Percentiles rank a stretch among this genome's conserved stretches.
These are phyloP conservation scores for Nyctalus aviator DNA, from an alignment of 2,797 vertebrate genomes.

Conservation along the genomic window DNA sequence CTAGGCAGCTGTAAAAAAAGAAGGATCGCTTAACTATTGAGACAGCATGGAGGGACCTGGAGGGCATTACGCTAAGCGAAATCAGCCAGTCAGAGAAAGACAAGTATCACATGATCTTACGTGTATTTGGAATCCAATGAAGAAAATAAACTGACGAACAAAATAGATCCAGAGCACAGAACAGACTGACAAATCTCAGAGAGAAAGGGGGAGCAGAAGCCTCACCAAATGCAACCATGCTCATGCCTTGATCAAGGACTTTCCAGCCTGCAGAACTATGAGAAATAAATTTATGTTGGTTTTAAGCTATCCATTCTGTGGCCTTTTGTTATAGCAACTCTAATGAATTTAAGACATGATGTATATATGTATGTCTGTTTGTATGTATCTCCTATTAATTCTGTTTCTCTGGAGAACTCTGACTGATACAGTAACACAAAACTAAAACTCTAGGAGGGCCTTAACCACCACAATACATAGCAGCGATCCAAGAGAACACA, in stretches of 20 bases:
- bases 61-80: too few species aligned
- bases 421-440: neutral
- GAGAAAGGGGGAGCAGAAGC: neutral
- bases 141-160: too few species aligned
- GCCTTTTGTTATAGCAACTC: neutral
- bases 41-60: too few species aligned
- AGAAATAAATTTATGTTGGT: neutral
- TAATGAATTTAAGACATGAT: neutral
- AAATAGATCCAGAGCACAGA: too few species aligned
- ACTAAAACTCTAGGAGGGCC: neutral
- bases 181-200: too few species aligned
- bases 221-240: neutral
- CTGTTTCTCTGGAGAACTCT: neutral
- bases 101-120: too few species aligned
- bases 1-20: too few species aligned
- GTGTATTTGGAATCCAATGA: too few species aligned
- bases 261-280: neutral
- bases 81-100: too few species aligned
- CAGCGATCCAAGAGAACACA: neutral
- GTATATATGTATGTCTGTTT: neutral
- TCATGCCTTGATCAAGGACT: neutral
- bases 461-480: neutral
- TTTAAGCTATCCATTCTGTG: neutral
- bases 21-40: too few species aligned
- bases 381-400: neutral